Evolutionary conservation across 64 coral and sea anemone genomes (phyloP).

Genomic region (Porites lutea): DNA sequence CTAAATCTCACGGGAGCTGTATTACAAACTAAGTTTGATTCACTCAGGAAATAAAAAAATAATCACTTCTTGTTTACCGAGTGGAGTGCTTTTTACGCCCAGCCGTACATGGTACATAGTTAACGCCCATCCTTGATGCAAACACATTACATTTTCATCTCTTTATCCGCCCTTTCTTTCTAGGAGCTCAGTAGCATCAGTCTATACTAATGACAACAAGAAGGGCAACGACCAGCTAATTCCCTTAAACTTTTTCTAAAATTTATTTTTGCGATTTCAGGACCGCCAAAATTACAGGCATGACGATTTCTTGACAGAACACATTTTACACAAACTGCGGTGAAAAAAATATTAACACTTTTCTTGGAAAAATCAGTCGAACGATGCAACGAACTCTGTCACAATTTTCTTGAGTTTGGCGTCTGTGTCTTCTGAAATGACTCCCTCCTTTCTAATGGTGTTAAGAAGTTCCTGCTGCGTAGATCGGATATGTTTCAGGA

Average conservation of each 20-base stretch:
- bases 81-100: too few relatives aligned
- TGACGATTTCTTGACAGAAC: constrained; percentile 14
- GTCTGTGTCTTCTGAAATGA: constrained; percentile 90
- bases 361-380: constrained; percentile 71
- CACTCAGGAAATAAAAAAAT: too few relatives aligned
- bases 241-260: background rate
- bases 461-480: constrained; percentile 86
- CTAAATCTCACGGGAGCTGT: too few relatives aligned
- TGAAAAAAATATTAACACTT: constrained; percentile 59
- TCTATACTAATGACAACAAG: background rate
- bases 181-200: too few relatives aligned
- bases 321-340: constrained; percentile 46
- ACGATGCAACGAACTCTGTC: constrained; percentile 82
- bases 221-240: background rate
- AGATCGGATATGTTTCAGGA: constrained; percentile 87
- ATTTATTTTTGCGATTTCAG: constrained; percentile 20
- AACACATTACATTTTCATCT: too few relatives aligned
- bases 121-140: too few relatives aligned
- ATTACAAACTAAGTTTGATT: too few relatives aligned
- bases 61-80: too few relatives aligned
- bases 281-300: constrained; percentile 16
- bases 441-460: constrained; percentile 84
- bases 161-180: too few relatives aligned
- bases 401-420: constrained; percentile 94
- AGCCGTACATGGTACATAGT: too few relatives aligned